Base-by-base conservation (phyloP, 2,888 invertebrate species). In the Prosopocoilus inquinatus region DNA sequence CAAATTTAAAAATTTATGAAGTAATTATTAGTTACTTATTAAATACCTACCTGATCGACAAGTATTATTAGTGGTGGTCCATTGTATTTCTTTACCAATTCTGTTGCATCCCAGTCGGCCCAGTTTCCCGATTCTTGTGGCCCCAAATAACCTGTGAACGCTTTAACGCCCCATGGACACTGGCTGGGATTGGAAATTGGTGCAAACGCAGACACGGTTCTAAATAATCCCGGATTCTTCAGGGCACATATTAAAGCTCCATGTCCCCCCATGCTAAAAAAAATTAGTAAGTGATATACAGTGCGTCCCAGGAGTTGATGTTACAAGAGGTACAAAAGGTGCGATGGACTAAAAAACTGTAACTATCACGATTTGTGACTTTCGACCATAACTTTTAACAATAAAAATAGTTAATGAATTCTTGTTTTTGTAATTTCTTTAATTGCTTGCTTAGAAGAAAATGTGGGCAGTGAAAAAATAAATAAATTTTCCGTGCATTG, bases 221-320 rank as follows among this genome's bases (percentile, higher is more conserved):
- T 85, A 77, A 91, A 98, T 54, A 89, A 78, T 9, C 91, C 91
- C 8, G 96, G 96, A 77, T 94, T 95, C 76, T 93, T 91, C 39
- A 99, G 77, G 3, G 91, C 90, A 70, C 91, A 90, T 50, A 95
- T 86, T 45, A 98, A 75, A 11, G 97, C 96, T 32, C 99, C 98
- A 79, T 98, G 97, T 16, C 98, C 98, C 57, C 98, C 98, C 98
- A 99, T 99, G 72, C 96, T 96, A 73, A 45, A 82, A 80, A 62
- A 62, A 58, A 28, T 28, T 4, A 28, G 20, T 28, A 28, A 28
- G 20, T 1, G n/a, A n/a, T n/a, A n/a, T n/a, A n/a, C n/a, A n/a
- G n/a, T n/a, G n/a, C n/a, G n/a, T n/a, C n/a, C n/a, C n/a, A n/a
- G n/a, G n/a, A n/a, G n/a, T n/a, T n/a, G n/a, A n/a, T n/a, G n/a